A percentile compares a stretch with the other conserved stretches of the same genome.
Conservation (phyloP, 2,797 vertebrate species). For the Remorina albescens region DNA sequence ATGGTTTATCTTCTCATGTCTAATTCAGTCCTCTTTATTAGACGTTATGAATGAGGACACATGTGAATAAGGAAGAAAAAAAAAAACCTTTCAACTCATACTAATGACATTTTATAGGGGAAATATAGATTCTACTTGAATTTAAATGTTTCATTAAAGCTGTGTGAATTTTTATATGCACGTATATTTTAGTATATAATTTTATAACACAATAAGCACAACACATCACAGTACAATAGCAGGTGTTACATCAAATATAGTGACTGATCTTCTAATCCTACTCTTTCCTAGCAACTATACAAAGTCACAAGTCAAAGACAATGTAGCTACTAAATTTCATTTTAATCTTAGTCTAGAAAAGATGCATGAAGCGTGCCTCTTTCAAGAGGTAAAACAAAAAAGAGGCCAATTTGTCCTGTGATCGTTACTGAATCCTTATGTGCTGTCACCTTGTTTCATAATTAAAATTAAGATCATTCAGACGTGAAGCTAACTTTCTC, state of each 20-base stretch:
- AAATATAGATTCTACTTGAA: not conserved
- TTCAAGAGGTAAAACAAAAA: no score
- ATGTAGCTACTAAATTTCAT: not conserved
- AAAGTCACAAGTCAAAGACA: not conserved
- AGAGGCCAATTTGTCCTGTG: no score
- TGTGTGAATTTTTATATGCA: not conserved
- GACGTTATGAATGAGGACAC: conserved; percentile 30
- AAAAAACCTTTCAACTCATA: conserved; percentile 12
- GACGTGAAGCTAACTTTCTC: no score
- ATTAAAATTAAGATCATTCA: no score
- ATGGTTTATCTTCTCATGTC: conserved; percentile 53
- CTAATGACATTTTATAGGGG: conserved; percentile 2
- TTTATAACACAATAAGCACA: not conserved
- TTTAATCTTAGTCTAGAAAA: not conserved
- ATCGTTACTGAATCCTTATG: no score
- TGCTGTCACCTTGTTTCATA: no score
- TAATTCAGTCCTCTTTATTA: conserved; percentile 54
- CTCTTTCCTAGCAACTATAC: no score
- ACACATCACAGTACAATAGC: not conserved
- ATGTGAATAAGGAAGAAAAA: not conserved
- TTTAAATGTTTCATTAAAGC: not conserved
- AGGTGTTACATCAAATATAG: conserved; percentile 2
- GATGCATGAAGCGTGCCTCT: no score
- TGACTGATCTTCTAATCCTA: no score
- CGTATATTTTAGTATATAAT: not conserved